Percentiles rank a stretch among this genome's conserved stretches.
Evolutionary conservation across 2,888 invertebrate genomes (phyloP).

Genomic region (Lasioglossum morio): DNA sequence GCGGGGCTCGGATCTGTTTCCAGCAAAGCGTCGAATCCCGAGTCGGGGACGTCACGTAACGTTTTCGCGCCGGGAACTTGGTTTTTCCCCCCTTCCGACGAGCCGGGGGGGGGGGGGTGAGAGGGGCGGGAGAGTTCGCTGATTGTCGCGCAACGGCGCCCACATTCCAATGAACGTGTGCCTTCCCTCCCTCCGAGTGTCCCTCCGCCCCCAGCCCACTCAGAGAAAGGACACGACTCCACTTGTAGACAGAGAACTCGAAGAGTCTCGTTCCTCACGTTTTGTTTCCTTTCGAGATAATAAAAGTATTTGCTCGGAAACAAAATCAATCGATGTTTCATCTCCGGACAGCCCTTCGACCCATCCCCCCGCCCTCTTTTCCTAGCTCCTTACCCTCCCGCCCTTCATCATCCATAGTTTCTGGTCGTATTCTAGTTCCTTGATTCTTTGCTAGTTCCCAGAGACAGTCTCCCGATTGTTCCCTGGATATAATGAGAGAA

Average conservation of each 20-base stretch:
- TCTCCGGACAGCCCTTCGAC: not conserved
- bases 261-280: not conserved
- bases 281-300: not conserved
- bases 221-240: not conserved
- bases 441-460: not conserved
- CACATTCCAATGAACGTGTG: constrained; percentile 17
- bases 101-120: not conserved
- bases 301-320: not conserved
- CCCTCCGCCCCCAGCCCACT: not conserved
- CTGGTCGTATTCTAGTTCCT: not conserved
- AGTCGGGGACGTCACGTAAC: constrained; percentile 35
- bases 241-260: constrained; percentile 3
- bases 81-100: not conserved
- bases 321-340: not conserved
- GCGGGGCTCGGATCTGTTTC: constrained; percentile 15
- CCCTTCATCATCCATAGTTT: not conserved
- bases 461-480: not conserved
- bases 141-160: constrained; percentile 20
- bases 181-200: not conserved
- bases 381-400: not conserved
- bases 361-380: not conserved
- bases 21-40: constrained; percentile 25
- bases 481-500: not conserved
- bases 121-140: not conserved
- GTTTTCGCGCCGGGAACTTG: constrained; percentile 16